A percentile compares a stretch with the other conserved stretches of the same genome.
phyloP scores from a whole-genome alignment of 2,888 invertebrate genomes.

The Oligia latruncula region DNA sequence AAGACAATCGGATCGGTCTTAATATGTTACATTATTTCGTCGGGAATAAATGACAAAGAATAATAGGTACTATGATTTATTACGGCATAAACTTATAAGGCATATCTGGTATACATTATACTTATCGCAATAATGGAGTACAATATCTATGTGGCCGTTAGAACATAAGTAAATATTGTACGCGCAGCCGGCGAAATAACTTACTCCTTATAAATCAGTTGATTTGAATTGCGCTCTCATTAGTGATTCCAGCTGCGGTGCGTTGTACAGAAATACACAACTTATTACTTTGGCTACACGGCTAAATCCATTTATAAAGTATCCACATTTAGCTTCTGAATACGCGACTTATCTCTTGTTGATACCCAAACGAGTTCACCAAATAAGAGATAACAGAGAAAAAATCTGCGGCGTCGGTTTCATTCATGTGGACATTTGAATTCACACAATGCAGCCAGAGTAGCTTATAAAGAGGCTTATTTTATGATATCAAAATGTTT shows the following conservation, averaged over 20 bases:
- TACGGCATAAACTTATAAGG: conserved; percentile 59
- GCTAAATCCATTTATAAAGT: conserved; percentile 81
- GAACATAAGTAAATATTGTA: conserved; percentile 86
- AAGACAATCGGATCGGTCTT: conserved; percentile 40
- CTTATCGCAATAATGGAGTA: conserved; percentile 72
- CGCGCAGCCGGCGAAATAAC: conserved; percentile 82
- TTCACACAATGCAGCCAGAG: conserved; percentile 59
- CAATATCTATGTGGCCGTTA: conserved; percentile 82
- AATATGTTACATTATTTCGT: conserved; percentile 32
- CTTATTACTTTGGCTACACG: conserved; percentile 88
- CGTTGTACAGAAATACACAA: conserved; percentile 84
- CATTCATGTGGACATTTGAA: conserved; percentile 60
- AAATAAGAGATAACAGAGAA: conserved; percentile 65
- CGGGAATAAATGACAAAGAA: conserved; percentile 57
- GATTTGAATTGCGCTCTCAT: conserved; percentile 89
- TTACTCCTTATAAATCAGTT: conserved; percentile 89
- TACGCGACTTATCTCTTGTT: conserved; percentile 75
- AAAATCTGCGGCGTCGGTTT: conserved; percentile 58
- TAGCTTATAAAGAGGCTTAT: conserved; percentile 70
- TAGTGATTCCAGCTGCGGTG: conserved; percentile 85
- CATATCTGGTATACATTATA: conserved; percentile 74
- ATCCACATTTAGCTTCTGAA: conserved; percentile 76
- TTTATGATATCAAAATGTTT: conserved; percentile 68
- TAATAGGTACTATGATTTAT: conserved; percentile 47
- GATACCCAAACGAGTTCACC: conserved; percentile 75